A percentile compares a stretch with the other conserved stretches of the same genome.
These are phyloP conservation scores for Leistus spinibarbis DNA, from an alignment of 2,888 invertebrate species.

Conservation along the genomic window DNA sequence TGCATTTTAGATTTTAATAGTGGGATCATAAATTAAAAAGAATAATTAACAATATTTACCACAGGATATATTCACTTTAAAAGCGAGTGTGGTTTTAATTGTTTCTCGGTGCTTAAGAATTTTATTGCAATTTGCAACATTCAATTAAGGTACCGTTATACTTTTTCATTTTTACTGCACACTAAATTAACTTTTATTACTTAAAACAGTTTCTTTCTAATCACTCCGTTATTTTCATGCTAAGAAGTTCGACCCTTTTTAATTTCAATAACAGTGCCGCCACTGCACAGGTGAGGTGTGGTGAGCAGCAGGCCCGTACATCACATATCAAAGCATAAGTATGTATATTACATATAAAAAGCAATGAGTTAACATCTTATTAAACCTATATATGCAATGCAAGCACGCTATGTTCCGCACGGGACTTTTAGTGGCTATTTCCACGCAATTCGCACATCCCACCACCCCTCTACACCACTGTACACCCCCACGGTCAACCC, in stretches of 20 bases:
- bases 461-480: neutral
- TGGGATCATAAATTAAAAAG: too few species aligned
- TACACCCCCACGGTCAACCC: neutral
- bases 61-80: too few species aligned
- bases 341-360: conserved; percentile 57
- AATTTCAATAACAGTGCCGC: too few species aligned
- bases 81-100: neutral
- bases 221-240: too few species aligned
- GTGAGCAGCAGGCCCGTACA: conserved; percentile 2
- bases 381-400: conserved; percentile 47
- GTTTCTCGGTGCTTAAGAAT: neutral
- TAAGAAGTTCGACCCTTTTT: too few species aligned
- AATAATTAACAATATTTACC: too few species aligned
- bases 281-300: conserved; percentile 5
- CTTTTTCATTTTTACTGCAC: neutral
- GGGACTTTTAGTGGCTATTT: conserved; percentile 20
- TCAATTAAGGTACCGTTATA: neutral
- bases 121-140: neutral
- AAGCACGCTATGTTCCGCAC: conserved; percentile 24
- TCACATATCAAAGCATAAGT: conserved; percentile 45
- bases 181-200: neutral
- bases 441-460: conserved; percentile 26
- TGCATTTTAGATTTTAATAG: too few species aligned
- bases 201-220: neutral
- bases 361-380: conserved; percentile 59